A percentile compares a stretch with the other conserved stretches of the same genome.
These are phyloP conservation scores for Beris chalybata DNA, from an alignment of 2,888 invertebrate species.

Conservation along the genomic window DNA sequence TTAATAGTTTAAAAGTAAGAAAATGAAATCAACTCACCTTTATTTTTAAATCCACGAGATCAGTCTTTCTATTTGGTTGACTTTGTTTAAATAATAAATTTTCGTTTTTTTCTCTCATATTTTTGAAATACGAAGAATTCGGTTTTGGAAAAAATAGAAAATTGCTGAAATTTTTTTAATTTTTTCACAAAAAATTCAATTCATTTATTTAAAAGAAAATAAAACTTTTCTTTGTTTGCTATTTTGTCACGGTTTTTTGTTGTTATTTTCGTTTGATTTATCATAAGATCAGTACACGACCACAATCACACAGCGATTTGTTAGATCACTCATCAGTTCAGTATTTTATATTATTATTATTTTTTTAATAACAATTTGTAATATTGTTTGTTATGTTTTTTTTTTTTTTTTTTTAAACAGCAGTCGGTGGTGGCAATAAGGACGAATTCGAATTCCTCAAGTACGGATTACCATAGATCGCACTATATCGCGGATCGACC, in stretches of 20 bases:
- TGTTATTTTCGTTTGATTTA: background rate
- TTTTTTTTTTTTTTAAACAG: constrained; percentile 28
- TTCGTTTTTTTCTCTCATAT: constrained; percentile 10
- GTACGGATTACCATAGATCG: constrained; percentile 88
- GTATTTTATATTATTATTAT: background rate
- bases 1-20: background rate
- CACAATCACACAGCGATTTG: constrained; percentile 13
- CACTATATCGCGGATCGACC: constrained; percentile 85
- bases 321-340: constrained; percentile 2
- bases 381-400: background rate
- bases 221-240: constrained; percentile 26
- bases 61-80: constrained; percentile 44
- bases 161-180: background rate
- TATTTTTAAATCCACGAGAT: constrained; percentile 43
- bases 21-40: constrained; percentile 19
- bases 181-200: background rate
- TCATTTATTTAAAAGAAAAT: constrained; percentile 19
- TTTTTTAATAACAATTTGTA: constrained; percentile 8
- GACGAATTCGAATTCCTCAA: constrained; percentile 67
- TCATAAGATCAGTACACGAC: constrained; percentile 18
- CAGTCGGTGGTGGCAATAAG: constrained; percentile 59
- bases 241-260: background rate
- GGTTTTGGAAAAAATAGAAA: background rate
- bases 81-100: background rate
- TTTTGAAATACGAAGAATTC: constrained; percentile 11